Evolutionary conservation across 2,797 vertebrate genomes (phyloP).

Genomic region (Onychomys arenicola): DNA sequence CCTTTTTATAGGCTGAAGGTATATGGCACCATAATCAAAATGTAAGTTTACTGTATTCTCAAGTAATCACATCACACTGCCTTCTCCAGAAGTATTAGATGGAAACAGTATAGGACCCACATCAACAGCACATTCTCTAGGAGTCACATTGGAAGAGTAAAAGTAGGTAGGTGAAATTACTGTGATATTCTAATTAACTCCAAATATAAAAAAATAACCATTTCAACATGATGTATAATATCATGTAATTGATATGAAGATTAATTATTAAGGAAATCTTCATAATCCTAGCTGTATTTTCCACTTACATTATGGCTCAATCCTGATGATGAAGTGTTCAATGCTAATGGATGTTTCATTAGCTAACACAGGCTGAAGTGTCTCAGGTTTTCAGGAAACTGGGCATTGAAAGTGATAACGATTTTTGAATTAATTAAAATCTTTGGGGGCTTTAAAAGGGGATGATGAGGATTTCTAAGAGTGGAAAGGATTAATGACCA

Average conservation of each 20-base stretch:
- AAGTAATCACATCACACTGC: not conserved
- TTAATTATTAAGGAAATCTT: not conserved
- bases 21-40: not conserved
- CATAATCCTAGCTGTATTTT: not conserved
- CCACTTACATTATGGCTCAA: not conserved
- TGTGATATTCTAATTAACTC: slow-evolving; percentile 23
- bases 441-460: not conserved
- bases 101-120: not conserved
- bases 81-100: not conserved
- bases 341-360: not conserved
- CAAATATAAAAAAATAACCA: not conserved
- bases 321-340: not conserved
- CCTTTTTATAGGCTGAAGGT: not conserved
- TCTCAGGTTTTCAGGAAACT: not conserved
- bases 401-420: not conserved
- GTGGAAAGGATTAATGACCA: not conserved
- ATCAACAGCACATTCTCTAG: not conserved
- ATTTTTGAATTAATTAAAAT: not conserved
- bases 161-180: slow-evolving; percentile 1
- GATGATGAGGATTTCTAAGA: not conserved
- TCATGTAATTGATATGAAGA: not conserved
- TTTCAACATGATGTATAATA: not conserved
- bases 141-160: slow-evolving; percentile 14
- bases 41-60: not conserved
- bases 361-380: not conserved